Evolutionary conservation across 92 coral and sea anemone species (phyloP).

Genomic region (Micromussa lordhowensis): DNA sequence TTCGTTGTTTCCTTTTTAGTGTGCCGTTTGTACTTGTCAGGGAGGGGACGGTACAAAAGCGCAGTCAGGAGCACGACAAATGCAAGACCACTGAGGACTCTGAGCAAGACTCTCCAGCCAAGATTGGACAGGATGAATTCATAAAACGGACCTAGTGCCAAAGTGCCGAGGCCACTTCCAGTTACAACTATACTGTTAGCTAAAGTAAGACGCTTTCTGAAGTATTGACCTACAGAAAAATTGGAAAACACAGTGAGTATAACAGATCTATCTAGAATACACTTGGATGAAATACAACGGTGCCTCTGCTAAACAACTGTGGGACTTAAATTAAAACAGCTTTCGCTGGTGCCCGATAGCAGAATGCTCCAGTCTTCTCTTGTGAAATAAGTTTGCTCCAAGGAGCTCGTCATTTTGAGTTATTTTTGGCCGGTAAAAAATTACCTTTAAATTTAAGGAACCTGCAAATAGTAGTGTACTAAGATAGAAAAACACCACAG

Average conservation of each 20-base stretch:
- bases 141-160: constrained; percentile 86
- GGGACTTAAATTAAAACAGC: neutral
- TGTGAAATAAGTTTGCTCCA: neutral
- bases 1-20: neutral
- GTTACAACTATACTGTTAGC: constrained; percentile 92
- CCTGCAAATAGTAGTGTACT: too few relatives aligned
- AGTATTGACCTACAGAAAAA: constrained; percentile 76
- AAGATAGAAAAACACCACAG: too few relatives aligned
- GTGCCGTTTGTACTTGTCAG: constrained; percentile 44
- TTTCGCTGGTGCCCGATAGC: neutral
- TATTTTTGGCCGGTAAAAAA: too few relatives aligned
- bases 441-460: too few relatives aligned
- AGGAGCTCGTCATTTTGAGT: neutral
- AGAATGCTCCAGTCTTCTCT: neutral
- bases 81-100: constrained; percentile 75
- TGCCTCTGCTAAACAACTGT: neutral
- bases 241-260: neutral
- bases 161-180: constrained; percentile 86
- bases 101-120: constrained; percentile 83
- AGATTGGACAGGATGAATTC: constrained; percentile 70
- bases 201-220: constrained; percentile 76
- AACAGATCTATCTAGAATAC: too few relatives aligned
- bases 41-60: constrained; percentile 82
- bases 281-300: neutral
- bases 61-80: constrained; percentile 74